These are phyloP conservation scores for Cerastoderma edule DNA, from an alignment of 2,888 invertebrate genomes.

Conservation along the genomic window DNA sequence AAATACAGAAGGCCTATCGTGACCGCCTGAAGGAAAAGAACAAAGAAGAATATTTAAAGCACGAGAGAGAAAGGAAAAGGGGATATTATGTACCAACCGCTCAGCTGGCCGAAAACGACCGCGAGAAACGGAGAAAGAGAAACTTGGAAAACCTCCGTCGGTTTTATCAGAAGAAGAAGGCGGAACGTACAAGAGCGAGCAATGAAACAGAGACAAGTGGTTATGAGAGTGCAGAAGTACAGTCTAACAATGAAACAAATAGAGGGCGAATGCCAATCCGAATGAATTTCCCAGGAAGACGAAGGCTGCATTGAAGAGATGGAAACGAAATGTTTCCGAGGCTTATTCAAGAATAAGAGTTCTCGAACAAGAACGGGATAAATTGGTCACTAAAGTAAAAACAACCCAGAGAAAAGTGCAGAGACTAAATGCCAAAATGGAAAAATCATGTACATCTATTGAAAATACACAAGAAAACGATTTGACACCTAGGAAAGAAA, in stretches of 20 bases:
- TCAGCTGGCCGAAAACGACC: constrained; percentile 29
- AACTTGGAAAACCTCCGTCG: constrained; percentile 22
- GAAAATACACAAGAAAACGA: background rate
- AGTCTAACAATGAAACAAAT: background rate
- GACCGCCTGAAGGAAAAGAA: constrained; percentile 42
- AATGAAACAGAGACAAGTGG: background rate
- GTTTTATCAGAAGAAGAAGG: constrained; percentile 30
- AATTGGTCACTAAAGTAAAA: background rate
- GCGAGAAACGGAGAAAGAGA: constrained; percentile 27
- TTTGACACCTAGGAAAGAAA: constrained; percentile 5
- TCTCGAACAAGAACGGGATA: constrained; percentile 34
- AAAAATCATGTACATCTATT: background rate
- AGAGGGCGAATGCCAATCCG: constrained; percentile 18
- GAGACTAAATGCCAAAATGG: constrained; percentile 14
- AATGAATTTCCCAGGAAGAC: constrained; percentile 4
- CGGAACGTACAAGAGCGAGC: background rate
- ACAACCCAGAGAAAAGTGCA: constrained; percentile 31
- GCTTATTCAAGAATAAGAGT: constrained; percentile 29
- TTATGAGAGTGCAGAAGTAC: background rate
- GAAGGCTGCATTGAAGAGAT: constrained; percentile 28
- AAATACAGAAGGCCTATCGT: constrained; percentile 50
- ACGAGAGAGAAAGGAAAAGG: constrained; percentile 40
- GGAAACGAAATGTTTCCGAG: constrained; percentile 28
- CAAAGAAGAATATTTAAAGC: constrained; percentile 48
- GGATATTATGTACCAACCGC: constrained; percentile 34